These are phyloP conservation scores for Temnothorax rugatulus DNA, from an alignment of 2,888 invertebrate species.

Conservation along the genomic window DNA sequence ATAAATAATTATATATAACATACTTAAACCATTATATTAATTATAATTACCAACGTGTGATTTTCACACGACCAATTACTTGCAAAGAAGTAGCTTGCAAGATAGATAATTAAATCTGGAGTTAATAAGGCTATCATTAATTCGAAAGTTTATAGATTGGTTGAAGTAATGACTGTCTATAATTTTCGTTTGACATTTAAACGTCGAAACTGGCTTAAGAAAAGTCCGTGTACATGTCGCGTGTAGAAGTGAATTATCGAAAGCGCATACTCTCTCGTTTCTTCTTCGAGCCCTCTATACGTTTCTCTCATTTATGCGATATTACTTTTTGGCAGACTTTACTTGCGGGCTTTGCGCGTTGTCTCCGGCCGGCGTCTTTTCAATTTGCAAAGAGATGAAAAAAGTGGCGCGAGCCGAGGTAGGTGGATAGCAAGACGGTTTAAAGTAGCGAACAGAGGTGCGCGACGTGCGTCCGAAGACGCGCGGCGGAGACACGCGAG, in stretches of 20 bases:
- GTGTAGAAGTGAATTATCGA: constrained; percentile 1
- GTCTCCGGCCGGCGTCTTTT: constrained; percentile 70
- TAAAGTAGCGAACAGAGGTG: constrained; percentile 37
- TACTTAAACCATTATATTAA: background rate
- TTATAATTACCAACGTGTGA: background rate
- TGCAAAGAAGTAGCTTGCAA: background rate
- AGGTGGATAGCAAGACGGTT: constrained; percentile 29
- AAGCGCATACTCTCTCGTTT: background rate
- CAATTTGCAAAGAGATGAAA: constrained; percentile 69
- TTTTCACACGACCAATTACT: constrained; percentile 6
- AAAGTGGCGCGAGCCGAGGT: constrained; percentile 57
- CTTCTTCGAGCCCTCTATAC: background rate
- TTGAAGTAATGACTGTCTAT: background rate
- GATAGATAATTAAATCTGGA: constrained; percentile 11
- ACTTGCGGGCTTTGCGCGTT: constrained; percentile 52
- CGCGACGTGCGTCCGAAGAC: constrained; percentile 32
- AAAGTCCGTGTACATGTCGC: background rate
- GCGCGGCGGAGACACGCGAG: constrained; percentile 64
- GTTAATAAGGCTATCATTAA: constrained; percentile 7
- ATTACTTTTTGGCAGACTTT: constrained; percentile 70
- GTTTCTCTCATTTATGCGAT: constrained; percentile 65
- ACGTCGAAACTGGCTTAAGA: background rate
- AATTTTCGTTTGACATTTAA: constrained; percentile 28
- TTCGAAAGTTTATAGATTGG: constrained; percentile 7
- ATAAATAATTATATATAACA: background rate